Base-by-base conservation (phyloP, 2,888 invertebrate genomes). In the Podotricha telesiphe region DNA sequence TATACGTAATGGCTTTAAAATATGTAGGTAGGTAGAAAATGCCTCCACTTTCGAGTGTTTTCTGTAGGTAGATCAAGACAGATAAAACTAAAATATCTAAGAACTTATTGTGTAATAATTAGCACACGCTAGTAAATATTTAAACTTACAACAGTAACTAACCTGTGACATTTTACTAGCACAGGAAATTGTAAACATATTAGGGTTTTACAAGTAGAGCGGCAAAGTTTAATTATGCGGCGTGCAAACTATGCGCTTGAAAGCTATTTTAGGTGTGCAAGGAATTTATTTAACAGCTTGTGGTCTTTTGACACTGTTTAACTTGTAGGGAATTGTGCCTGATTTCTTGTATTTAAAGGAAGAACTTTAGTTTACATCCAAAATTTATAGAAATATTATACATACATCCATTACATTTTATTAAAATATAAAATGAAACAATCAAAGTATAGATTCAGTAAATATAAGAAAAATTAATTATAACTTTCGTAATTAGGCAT, bases 151-250 rank as follows among this genome's bases (percentile, higher is more conserved):
- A 13, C 13, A 42, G 42, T 1, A 28, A 2, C 28, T 6, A n/a
- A 37, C 37, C 37, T 53, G 37, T 34, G 17, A 1, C 17, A 55
- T 34, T 55, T 55, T 55, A 17, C 17, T 11, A 55, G 34, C 5
- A 55, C 5, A 11, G 5, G 1, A 42, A 55, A 20, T 20, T 37
- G n/a, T 17, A 13, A 62, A 50, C 28, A 62, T 48, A 62, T n/a
- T 2, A 19, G 10, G 6, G 6, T 37, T 37, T 48, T 19, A 34
- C 34, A 15, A 19, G 17, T 62, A 37, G n/a, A 37, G 15, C 19
- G 19, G 28, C 5, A 42, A 59, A 66, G 59, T 66, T 66, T 66
- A 66, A 59, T 51, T 59, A 42, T 42, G 51, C 42, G 42, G 59
- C 19, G 50, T 20, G 51, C 42, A 51, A 66, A 51, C 19, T 67